Conservation (phyloP, 2,797 vertebrate species). For the Acestrorhynchus altus region DNA sequence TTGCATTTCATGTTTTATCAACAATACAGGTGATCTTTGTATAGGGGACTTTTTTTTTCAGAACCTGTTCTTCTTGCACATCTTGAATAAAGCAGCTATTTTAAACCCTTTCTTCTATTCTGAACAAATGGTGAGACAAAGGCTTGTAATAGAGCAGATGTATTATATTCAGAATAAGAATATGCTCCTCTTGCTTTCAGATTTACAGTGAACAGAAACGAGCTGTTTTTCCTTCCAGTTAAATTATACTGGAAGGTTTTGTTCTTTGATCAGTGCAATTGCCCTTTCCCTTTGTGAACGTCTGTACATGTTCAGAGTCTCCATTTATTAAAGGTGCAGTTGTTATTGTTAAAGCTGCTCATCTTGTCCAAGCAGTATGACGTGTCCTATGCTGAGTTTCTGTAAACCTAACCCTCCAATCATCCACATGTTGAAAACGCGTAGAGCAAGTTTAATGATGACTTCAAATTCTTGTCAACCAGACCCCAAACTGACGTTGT, state of each 20-base stretch:
- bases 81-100: neutral
- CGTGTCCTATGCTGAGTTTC: neutral
- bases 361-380: neutral
- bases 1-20: neutral
- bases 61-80: neutral
- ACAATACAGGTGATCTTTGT: neutral
- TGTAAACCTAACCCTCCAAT: neutral
- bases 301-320: neutral
- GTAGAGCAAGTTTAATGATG: neutral
- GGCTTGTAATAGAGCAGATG: neutral
- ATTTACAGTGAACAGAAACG: neutral
- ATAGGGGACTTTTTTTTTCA: neutral
- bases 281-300: neutral
- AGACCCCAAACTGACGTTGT: no score
- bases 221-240: neutral
- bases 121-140: neutral
- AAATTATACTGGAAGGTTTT: neutral
- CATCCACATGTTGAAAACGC: neutral
- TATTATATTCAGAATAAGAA: neutral
- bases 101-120: no score
- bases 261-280: neutral
- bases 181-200: neutral
- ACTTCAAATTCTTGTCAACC: neutral
- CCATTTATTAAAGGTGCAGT: neutral
- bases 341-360: neutral